Conservation (phyloP, 2,797 vertebrate genomes). For the Salarias fasciatus region DNA sequence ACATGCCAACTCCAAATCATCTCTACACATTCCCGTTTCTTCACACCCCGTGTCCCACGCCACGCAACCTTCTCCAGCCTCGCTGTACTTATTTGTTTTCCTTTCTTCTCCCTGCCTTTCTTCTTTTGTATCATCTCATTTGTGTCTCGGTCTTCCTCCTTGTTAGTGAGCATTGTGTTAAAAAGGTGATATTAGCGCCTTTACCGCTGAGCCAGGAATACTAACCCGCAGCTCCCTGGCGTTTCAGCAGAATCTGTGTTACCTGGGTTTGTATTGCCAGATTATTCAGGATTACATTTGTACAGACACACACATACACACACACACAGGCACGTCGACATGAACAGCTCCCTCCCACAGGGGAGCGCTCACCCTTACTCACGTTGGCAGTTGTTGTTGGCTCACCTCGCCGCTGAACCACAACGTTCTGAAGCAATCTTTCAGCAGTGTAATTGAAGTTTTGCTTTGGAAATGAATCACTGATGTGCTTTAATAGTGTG, state of each 20-base stretch:
- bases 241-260: slow-evolving; percentile 66
- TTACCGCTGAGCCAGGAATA: slow-evolving; percentile 75
- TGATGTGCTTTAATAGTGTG: slow-evolving; percentile 65
- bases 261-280: slow-evolving; percentile 67
- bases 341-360: slow-evolving; percentile 27
- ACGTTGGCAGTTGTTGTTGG: slow-evolving; percentile 75
- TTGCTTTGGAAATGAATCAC: slow-evolving; percentile 65
- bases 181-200: slow-evolving; percentile 76
- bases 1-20: slow-evolving; percentile 37
- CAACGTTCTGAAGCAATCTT: slow-evolving; percentile 61
- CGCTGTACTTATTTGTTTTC: slow-evolving; percentile 30
- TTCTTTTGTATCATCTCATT: background rate
- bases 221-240: slow-evolving; percentile 66
- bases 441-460: slow-evolving; percentile 68
- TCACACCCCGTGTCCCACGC: slow-evolving; percentile 19
- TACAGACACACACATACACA: slow-evolving; percentile 21
- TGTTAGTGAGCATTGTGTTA: slow-evolving; percentile 63
- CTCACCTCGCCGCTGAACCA: slow-evolving; percentile 59
- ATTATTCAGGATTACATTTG: slow-evolving; percentile 75
- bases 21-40: slow-evolving; percentile 46
- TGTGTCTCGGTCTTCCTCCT: slow-evolving; percentile 30
- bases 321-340: slow-evolving; percentile 21
- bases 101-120: slow-evolving; percentile 12
- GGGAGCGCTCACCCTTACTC: slow-evolving; percentile 54
- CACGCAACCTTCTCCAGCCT: slow-evolving; percentile 13